Conservation (phyloP, 2,113 vertebrate genomes). For the Enhydra lutris region DNA sequence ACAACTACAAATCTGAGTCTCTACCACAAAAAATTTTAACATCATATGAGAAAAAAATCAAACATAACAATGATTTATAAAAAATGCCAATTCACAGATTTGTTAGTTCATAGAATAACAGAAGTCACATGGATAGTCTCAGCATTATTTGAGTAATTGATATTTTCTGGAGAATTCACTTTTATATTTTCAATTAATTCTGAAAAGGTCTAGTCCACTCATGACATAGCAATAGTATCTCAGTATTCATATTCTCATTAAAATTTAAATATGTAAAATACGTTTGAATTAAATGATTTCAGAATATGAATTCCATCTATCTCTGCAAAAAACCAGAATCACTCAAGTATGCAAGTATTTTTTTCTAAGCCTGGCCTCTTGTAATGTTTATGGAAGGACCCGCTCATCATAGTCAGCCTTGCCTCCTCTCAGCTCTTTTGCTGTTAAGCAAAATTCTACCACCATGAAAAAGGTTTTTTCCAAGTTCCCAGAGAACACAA, state of each 20-base stretch:
- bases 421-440: not conserved
- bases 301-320: too few relatives aligned
- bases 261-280: not conserved
- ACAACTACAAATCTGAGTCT: not conserved
- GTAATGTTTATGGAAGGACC: not conserved
- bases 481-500: not conserved
- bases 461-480: not conserved
- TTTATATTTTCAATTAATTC: constrained; percentile 19
- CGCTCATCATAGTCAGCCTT: not conserved
- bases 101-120: not conserved
- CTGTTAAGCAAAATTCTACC: not conserved
- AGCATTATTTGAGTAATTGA: not conserved
- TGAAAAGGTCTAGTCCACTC: not conserved
- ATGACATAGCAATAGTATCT: not conserved
- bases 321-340: not conserved
- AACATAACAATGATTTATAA: not conserved
- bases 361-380: not conserved
- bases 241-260: not conserved
- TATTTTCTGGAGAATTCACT: not conserved
- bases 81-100: not conserved
- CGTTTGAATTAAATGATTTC: not conserved
- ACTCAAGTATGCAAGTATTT: not conserved
- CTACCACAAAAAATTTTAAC: not conserved
- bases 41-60: not conserved
- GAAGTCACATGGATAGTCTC: not conserved